Evolutionary conservation across 1,140 invertebrate genomes (phyloP), one percentile per base, ranked within the genome.

Genomic region (Drosophila bocki): DNA sequence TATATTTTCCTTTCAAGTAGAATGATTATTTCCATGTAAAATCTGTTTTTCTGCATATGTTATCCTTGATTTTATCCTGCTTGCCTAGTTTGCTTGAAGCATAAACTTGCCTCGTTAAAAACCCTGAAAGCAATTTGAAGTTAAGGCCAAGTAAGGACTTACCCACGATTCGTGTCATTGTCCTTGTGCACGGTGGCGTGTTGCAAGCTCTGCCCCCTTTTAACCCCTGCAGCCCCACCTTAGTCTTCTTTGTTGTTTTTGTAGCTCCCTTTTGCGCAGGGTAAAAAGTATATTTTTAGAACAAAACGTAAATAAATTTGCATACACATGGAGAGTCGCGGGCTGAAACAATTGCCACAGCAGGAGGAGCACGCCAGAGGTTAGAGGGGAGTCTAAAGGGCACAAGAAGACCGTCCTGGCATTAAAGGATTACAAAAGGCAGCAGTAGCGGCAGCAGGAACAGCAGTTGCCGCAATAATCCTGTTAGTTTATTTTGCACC

Each of bases 261-360:
- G 19, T 53, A 61, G 58, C 60, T 64, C 33, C 45, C 45, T 51
- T 61, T 57, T 42, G 57, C 50, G 53, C 47, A 65, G 61, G 53
- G 60, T 60, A 78, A 60, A 69, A 53, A 65, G 59, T 64, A 80
- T 87, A 85, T 87, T 86, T 86, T 86, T 86, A 86, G 83, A 80
- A 65, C 63, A 62, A 72, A 82, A 80, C 59, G 76, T 86, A 86
- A 88, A 86, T 86, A 86, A 86, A 86, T 86, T 88, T 86, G 84
- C 83, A 86, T 86, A 80, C 62, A 76, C 75, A 76, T 76, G 82
- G 62, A 65, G 61, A 65, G 61, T 42, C 29, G 68, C 54, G 26
- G 33, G 50, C 59, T 22, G 53, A 47, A 72, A 72, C 69, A 72
- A 72, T 72, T 72, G 69, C 53, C 53, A 72, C 57, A 50, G 51